Percentiles rank a stretch among this genome's conserved stretches.
phyloP scores from a whole-genome alignment of 92 coral and sea anemone species.

The Parazoanthus darwini region DNA sequence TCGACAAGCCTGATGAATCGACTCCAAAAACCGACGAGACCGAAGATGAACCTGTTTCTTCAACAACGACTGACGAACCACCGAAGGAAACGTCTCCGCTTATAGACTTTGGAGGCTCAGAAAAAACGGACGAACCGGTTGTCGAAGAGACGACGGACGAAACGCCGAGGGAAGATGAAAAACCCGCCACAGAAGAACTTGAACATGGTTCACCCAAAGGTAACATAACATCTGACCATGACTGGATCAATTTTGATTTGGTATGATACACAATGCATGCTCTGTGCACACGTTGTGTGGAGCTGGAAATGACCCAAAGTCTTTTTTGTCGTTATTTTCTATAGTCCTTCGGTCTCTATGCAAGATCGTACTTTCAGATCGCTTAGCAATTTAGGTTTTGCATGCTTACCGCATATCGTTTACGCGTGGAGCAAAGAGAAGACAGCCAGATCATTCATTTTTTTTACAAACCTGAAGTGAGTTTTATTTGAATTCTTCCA shows the following conservation, averaged over 20 bases:
- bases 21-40: conserved; percentile 6
- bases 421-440: neutral
- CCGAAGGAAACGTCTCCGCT: conserved; percentile 41
- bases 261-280: neutral
- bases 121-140: conserved; percentile 21
- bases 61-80: conserved; percentile 29
- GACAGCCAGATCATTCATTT: neutral
- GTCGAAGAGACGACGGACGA: conserved; percentile 50
- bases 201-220: conserved; percentile 16
- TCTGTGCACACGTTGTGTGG: conserved; percentile 10
- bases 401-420: neutral
- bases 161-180: conserved; percentile 42
- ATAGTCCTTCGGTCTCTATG: neutral
- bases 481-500: neutral
- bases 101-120: conserved; percentile 31
- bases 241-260: neutral
- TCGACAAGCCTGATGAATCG: conserved; percentile 20
- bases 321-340: neutral
- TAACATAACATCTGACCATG: conserved; percentile 3
- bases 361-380: neutral
- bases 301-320: neutral
- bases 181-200: conserved; percentile 41
- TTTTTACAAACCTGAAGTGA: neutral
- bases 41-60: conserved; percentile 38
- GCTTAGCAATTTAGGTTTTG: neutral